These are phyloP conservation scores for Orthosia cruda DNA, from an alignment of 2,888 invertebrate species.

Conservation along the genomic window DNA sequence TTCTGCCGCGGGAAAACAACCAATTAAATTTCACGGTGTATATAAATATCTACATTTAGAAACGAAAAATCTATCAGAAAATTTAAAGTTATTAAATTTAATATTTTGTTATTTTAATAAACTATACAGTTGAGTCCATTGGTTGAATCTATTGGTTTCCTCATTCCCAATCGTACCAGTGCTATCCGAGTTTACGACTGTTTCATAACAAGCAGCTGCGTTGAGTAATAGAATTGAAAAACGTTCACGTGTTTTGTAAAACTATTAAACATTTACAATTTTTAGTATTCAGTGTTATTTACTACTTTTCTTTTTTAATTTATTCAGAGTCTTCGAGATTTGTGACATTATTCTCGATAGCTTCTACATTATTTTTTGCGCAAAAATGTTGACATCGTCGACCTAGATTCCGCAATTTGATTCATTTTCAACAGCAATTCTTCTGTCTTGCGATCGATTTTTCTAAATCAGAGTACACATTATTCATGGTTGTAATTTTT, in stretches of 20 bases:
- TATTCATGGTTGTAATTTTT: slow-evolving; percentile 7
- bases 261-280: slow-evolving; percentile 13
- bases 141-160: slow-evolving; percentile 31
- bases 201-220: slow-evolving; percentile 59
- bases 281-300: slow-evolving; percentile 8
- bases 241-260: slow-evolving; percentile 38
- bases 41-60: no score
- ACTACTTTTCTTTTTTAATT: not conserved
- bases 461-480: slow-evolving; percentile 9
- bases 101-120: no score
- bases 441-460: not conserved
- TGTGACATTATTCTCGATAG: not conserved
- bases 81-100: no score
- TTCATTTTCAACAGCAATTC: slow-evolving; percentile 7
- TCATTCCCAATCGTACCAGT: slow-evolving; percentile 38
- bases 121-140: no score
- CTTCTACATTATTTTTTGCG: slow-evolving; percentile 18
- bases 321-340: slow-evolving; percentile 12
- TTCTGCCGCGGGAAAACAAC: no score
- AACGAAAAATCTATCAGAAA: no score
- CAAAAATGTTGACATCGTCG: slow-evolving; percentile 4
- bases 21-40: no score
- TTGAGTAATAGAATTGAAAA: slow-evolving; percentile 61
- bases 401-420: slow-evolving; percentile 34
- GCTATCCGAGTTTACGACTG: slow-evolving; percentile 55